Conservation (phyloP, 2,113 vertebrate species). For the Pontoporia blainvillei region DNA sequence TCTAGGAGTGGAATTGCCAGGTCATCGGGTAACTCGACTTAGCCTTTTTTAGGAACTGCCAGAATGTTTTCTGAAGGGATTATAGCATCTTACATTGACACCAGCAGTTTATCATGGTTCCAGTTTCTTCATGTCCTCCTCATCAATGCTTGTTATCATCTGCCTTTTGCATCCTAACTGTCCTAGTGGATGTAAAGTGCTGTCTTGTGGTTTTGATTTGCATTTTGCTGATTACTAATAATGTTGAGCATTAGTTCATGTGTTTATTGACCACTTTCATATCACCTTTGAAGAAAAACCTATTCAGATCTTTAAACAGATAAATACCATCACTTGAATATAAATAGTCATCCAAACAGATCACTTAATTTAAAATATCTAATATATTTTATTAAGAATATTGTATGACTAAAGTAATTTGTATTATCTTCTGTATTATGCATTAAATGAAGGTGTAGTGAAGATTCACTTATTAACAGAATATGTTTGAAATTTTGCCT, state of each 20-base stretch:
- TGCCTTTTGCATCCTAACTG: neutral
- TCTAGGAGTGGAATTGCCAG: neutral
- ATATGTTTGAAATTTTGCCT: neutral
- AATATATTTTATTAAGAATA: neutral
- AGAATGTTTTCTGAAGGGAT: neutral
- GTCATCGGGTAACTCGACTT: neutral
- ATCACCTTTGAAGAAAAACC: neutral
- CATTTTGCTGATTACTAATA: neutral
- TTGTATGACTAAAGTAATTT: neutral
- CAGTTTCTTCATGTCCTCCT: neutral
- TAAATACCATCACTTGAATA: neutral
- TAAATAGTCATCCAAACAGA: neutral
- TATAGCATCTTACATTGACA: neutral
- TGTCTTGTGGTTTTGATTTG: neutral
- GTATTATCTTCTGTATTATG: neutral
- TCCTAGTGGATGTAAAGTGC: neutral
- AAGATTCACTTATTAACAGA: neutral
- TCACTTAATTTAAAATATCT: neutral
- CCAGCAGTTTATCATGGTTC: neutral
- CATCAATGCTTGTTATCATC: neutral
- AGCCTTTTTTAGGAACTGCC: neutral
- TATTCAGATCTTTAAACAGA: neutral
- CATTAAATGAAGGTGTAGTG: neutral
- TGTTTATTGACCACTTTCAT: neutral
- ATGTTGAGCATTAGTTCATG: neutral